Conservation (phyloP, 1,140 invertebrate genomes). For the Bombus impatiens region DNA sequence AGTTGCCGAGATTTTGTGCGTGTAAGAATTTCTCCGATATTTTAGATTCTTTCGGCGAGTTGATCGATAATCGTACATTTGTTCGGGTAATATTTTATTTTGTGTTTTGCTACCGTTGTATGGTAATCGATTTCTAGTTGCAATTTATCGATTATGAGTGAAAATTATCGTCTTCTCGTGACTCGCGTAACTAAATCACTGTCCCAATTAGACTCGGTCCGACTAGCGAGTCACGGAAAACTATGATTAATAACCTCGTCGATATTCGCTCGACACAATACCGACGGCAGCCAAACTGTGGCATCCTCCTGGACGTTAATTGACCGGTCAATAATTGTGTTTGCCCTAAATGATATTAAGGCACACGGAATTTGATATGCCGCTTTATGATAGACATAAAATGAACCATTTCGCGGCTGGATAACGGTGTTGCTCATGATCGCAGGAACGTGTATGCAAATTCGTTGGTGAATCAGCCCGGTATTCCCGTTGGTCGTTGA, state of each 20-base stretch:
- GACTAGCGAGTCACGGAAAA: slow-evolving; percentile 30
- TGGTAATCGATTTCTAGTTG: neutral
- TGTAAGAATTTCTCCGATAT: neutral
- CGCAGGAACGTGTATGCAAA: neutral
- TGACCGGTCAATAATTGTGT: slow-evolving; percentile 40
- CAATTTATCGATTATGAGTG: neutral
- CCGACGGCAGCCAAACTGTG: neutral
- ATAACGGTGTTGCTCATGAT: neutral
- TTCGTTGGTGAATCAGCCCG: neutral
- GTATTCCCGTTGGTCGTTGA: neutral
- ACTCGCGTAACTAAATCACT: slow-evolving; percentile 23
- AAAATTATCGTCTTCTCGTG: slow-evolving; percentile 17
- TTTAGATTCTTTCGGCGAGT: neutral
- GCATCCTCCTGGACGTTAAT: slow-evolving; percentile 33
- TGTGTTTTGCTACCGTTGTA: neutral
- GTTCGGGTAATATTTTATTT: neutral
- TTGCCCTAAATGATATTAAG: slow-evolving; percentile 37
- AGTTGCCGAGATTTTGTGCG: neutral
- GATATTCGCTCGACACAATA: slow-evolving; percentile 23
- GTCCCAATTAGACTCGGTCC: slow-evolving; percentile 12
- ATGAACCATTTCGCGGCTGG: neutral
- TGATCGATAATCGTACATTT: neutral
- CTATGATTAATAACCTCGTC: slow-evolving; percentile 36
- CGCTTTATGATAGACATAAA: slow-evolving; percentile 30
- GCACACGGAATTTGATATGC: slow-evolving; percentile 30